Conservation (phyloP, 2,888 invertebrate genomes). For the Lasioglossum calceatum region DNA sequence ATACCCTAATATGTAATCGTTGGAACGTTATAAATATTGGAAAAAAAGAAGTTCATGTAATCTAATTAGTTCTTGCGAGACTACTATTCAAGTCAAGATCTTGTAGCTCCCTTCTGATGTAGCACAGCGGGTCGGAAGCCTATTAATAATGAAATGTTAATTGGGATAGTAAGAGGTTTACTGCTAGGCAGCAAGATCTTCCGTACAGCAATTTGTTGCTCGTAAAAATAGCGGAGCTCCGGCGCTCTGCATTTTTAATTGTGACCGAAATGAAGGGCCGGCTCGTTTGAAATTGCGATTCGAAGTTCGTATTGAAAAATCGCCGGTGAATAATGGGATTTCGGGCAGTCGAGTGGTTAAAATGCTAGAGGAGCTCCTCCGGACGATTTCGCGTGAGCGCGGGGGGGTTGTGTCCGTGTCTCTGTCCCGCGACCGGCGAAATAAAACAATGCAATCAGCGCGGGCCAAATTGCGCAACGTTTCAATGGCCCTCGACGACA, state of each 20-base stretch:
- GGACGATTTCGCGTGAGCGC: neutral
- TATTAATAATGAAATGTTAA: neutral
- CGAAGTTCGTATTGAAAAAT: neutral
- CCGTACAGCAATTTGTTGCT: neutral
- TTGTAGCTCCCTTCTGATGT: neutral
- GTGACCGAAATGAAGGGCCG: neutral
- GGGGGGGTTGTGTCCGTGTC: neutral
- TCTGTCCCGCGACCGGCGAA: neutral
- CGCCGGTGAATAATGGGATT: neutral
- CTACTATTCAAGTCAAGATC: neutral
- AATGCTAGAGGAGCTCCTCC: neutral
- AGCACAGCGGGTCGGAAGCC: neutral
- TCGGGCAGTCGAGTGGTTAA: neutral
- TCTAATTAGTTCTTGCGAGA: neutral
- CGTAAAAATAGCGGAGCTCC: neutral
- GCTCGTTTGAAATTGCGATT: neutral
- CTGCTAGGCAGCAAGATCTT: neutral
- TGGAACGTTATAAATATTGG: neutral
- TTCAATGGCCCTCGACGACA: constrained; percentile 29
- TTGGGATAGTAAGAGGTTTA: neutral
- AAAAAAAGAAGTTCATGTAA: neutral
- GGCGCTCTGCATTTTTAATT: neutral
- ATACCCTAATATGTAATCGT: too few species aligned
- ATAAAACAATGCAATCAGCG: constrained; percentile 18
- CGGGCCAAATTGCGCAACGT: neutral